phyloP scores from a whole-genome alignment of 1,140 invertebrate genomes.

The Atta texana region DNA sequence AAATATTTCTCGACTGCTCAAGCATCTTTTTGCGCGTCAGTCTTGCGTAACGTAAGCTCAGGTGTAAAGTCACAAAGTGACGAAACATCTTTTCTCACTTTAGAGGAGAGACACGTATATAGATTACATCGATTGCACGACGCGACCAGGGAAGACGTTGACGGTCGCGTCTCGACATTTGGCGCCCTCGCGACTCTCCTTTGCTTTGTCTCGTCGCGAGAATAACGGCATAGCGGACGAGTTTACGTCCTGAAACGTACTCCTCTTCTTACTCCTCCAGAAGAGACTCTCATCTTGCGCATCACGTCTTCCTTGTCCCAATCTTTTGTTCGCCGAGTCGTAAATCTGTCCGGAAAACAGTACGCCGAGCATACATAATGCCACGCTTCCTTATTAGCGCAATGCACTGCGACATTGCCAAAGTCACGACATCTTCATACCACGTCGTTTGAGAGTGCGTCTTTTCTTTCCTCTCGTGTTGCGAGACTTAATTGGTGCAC shows the following conservation, averaged over 20 bases:
- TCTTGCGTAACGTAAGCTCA: not conserved
- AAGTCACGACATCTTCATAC: not conserved
- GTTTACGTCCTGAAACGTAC: constrained; percentile 23
- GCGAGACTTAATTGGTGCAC: constrained; percentile 43
- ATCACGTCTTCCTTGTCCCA: constrained; percentile 17
- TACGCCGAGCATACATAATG: constrained; percentile 33
- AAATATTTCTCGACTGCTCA: not conserved
- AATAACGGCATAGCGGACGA: constrained; percentile 17
- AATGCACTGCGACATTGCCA: constrained; percentile 11
- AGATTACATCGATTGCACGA: constrained; percentile 46
- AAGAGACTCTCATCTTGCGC: constrained; percentile 6
- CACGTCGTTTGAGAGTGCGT: not conserved
- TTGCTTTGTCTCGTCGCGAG: constrained; percentile 33
- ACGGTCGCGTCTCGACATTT: constrained; percentile 45
- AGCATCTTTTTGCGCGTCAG: not conserved
- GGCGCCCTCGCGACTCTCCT: constrained; percentile 7
- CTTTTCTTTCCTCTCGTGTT: constrained; percentile 22
- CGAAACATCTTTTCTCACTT: constrained; percentile 49
- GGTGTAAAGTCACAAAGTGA: constrained; percentile 32
- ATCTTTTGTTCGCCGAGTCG: constrained; percentile 44
- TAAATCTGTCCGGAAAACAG: constrained; percentile 55
- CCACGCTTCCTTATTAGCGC: constrained; percentile 45
- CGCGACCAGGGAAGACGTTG: not conserved
- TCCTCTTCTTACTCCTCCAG: constrained; percentile 20
- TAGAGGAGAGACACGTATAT: constrained; percentile 24